Base-by-base conservation (phyloP, 2,888 invertebrate species). In the Norana najaformis region DNA sequence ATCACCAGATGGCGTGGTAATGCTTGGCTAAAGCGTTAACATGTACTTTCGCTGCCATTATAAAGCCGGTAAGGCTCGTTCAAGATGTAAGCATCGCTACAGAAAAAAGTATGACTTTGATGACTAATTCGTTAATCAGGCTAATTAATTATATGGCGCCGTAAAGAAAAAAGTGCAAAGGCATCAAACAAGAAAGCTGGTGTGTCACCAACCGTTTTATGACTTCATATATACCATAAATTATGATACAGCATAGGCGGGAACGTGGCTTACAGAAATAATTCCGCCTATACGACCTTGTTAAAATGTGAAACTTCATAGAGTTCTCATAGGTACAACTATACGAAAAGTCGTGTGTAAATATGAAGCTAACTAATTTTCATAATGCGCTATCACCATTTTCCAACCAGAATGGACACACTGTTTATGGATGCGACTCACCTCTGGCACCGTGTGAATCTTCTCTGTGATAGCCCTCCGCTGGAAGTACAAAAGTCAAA, bases 381-480 rank as follows among this genome's bases (percentile, higher is more conserved):
- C 30, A n/a, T n/a, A 69, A 69, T n/a, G 69, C 69, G n/a, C n/a
- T 69, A 69, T n/a, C 69, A 69, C 69, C 69, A n/a, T 69, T 69
- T 5, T n/a, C n/a, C 69, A 69, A 0, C 8, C 69, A 69, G 69
- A n/a, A 30, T n/a, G n/a, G 11, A 23, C 20, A 16, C 47, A n/a
- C 47, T 23, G 2, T 1, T 6, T 20, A 20, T 3, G 47, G 23
- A 47, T 47, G 23, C 1, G n/a, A 41, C 88, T 36, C 39, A 88
- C 88, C 39, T 16, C 88, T 88, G 39, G 47, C 30, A 88, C n/a
- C 30, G 36, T 89, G 5, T 35, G 53, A 82, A 20, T 89, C 89
- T 89, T 53, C 47, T 30, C 69, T 41, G 34, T 39, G 47, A 41
- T 47, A 30, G 41, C 35, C 89, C 30, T 89, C 41, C 39, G 53